A percentile compares a stretch with the other conserved stretches of the same genome.
These are phyloP conservation scores for Ia io DNA, from an alignment of 2,113 vertebrate species.

Conservation along the genomic window DNA sequence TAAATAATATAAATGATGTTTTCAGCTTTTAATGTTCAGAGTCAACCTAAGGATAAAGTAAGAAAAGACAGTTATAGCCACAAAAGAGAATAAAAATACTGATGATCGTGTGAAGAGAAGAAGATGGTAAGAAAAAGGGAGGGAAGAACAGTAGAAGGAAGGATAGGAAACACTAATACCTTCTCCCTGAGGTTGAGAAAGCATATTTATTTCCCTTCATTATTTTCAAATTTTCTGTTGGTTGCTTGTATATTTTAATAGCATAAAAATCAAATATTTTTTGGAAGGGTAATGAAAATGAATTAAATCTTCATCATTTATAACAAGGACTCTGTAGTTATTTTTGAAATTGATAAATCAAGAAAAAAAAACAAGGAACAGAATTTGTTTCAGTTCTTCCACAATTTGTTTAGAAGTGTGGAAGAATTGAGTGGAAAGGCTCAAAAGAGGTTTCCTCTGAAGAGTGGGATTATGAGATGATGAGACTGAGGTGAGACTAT, in stretches of 20 bases:
- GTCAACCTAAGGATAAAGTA: neutral
- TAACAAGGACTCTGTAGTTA: neutral
- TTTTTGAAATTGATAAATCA: neutral
- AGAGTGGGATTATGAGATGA: neutral
- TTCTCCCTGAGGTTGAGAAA: neutral
- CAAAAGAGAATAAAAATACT: neutral
- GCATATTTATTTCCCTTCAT: neutral
- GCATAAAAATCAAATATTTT: neutral
- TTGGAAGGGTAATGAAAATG: constrained; percentile 1
- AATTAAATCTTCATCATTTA: neutral
- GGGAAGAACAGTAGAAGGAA: neutral
- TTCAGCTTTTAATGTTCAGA: neutral
- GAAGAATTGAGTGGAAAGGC: neutral
- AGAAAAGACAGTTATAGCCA: neutral
- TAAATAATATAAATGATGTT: neutral
- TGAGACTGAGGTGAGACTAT: neutral
- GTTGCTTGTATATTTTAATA: neutral
- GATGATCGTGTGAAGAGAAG: neutral
- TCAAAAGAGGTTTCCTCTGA: neutral
- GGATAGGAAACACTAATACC: neutral
- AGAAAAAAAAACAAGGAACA: neutral
- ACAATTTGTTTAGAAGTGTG: neutral
- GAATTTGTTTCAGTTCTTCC: neutral
- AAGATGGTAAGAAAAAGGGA: neutral
- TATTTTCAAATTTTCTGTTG: constrained; percentile 30